Evolutionary conservation across 2,888 invertebrate genomes (phyloP).

Genomic region (Patella ulyssiponensis): DNA sequence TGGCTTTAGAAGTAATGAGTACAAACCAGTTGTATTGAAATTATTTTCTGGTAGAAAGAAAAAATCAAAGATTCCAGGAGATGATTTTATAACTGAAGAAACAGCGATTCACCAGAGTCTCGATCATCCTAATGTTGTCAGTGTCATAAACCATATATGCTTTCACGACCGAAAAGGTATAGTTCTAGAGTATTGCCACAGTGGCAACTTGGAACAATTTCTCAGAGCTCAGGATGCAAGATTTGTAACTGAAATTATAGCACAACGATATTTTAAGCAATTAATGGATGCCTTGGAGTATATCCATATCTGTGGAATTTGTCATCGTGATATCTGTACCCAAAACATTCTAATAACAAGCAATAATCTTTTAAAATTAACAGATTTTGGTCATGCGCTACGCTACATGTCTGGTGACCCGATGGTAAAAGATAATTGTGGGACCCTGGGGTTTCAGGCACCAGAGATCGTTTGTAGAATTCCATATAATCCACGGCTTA

Average conservation of each 20-base stretch:
- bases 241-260: conserved; percentile 60
- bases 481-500: conserved; percentile 58
- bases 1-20: conserved; percentile 47
- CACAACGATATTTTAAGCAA: conserved; percentile 59
- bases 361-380: conserved; percentile 57
- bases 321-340: conserved; percentile 63
- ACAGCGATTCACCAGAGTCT: conserved; percentile 55
- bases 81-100: conserved; percentile 54
- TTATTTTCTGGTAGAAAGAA: conserved; percentile 54
- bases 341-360: conserved; percentile 61
- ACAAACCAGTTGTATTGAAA: conserved; percentile 55
- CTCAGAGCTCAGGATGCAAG: conserved; percentile 53
- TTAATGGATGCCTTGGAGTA: conserved; percentile 58
- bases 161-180: conserved; percentile 54
- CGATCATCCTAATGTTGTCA: conserved; percentile 57
- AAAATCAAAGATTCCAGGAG: conserved; percentile 34
- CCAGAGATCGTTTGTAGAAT: conserved; percentile 58
- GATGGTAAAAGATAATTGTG: conserved; percentile 53
- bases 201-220: conserved; percentile 60
- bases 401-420: conserved; percentile 47
- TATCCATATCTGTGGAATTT: conserved; percentile 51
- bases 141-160: conserved; percentile 52
- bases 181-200: conserved; percentile 64
- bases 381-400: conserved; percentile 62
- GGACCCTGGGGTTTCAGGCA: conserved; percentile 56